Base-by-base conservation (phyloP, 2,888 invertebrate species). In the Helicoverpa assulta region DNA sequence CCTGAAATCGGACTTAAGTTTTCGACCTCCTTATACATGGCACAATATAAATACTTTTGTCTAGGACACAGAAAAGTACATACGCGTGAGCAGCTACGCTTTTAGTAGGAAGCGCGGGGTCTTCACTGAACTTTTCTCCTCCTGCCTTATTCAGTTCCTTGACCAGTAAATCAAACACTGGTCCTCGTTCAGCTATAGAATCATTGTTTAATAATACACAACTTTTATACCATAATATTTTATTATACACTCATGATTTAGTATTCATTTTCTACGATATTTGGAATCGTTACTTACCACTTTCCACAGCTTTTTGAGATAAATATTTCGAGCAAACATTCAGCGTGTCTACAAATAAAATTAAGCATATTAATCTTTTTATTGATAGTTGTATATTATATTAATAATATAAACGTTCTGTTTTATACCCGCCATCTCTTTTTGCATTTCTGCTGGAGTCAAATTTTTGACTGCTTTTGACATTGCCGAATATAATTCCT, bases 121-220 rank as follows among this genome's bases (percentile, higher is more conserved):
- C 87, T 4, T 91, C 81, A 1, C 88, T 86, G 4, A 94, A 94
- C 0, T 70, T 52, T 0, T 86, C 84, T 0, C 76, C 78, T 2
- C 93, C 93, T 5, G 85, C 50, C 12, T 70, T 74, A 29, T 89
- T 85, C 50, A 94, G 73, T 61, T 86, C 86, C 47, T 89, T 87
- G 37, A 93, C 86, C 8, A 94, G 70, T 8, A 91, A 54, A 21
- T 94, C 90, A 76, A 94, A 94, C 0, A 92, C 93, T 19, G 93
- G 92, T 0, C 94, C 94, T 10, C 93, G 89, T 80, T 94, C 94
- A 81, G 76, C 94, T 94, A 53, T 14, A 26, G 7, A 43, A 43
- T 16, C 43, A 37, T 37, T 37, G 12, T 37, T 10, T 37, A 12
- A 37, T 8, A 12, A 37, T 37, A 2, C 2, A 37, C 37, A 12